Conservation (phyloP, 2,797 vertebrate species). For the Falco rusticolus region DNA sequence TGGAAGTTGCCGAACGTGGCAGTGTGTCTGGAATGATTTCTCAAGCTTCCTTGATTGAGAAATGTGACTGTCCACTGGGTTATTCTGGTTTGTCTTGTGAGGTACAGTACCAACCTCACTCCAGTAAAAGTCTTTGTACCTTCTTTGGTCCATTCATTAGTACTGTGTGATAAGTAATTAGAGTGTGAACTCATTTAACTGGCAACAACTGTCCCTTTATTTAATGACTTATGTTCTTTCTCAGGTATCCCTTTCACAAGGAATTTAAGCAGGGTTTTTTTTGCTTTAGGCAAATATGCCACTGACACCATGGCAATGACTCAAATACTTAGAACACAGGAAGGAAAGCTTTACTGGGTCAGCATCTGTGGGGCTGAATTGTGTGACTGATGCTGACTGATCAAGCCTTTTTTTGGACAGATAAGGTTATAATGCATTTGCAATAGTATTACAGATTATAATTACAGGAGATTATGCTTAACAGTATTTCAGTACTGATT, state of each 20-base stretch:
- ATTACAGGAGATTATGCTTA: not conserved
- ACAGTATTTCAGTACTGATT: not conserved
- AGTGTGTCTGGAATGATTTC: constrained; percentile 77
- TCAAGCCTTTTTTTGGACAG: not conserved
- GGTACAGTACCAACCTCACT: constrained; percentile 73
- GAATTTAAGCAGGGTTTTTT: not conserved
- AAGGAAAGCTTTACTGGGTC: not conserved
- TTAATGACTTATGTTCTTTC: not conserved
- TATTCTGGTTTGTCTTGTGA: constrained; percentile 95
- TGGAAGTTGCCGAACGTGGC: constrained; percentile 89
- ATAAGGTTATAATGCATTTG: not conserved
- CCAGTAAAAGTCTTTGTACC: not conserved
- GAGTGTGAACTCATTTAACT: not conserved
- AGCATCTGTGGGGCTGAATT: not conserved
- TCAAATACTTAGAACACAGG: not conserved
- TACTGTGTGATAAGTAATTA: not conserved
- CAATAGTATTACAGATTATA: not conserved
- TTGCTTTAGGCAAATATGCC: not conserved
- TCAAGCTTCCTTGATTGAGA: constrained; percentile 87
- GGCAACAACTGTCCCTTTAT: not conserved
- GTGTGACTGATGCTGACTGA: not conserved
- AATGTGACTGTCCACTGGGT: constrained; percentile 89
- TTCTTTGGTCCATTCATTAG: not conserved
- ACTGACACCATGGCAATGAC: not conserved
- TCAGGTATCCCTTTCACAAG: not conserved